Evolutionary conservation across 2,113 vertebrate genomes (phyloP), one percentile per base, ranked within the genome.

Genomic region (Siphamia tubifer): DNA sequence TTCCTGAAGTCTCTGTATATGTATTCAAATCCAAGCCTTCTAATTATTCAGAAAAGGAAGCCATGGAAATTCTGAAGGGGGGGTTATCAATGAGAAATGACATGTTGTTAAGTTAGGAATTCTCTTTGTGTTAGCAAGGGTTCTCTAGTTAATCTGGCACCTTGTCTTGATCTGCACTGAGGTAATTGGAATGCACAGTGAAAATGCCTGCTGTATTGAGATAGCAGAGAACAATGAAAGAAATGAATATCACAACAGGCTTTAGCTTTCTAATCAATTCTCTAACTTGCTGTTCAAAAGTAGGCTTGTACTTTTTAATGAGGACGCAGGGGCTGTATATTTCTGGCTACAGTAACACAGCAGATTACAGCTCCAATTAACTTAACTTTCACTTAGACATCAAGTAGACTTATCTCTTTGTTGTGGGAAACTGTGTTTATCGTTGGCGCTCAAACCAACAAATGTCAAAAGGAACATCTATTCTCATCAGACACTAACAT

Each of bases 101-200:
- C 83, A 90, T 89, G 81, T 86, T 90, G 87, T 91, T 92, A 89
- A 90, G 87, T 92, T 92, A 92, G 79, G 75, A 86, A 92, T 92
- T 93, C 91, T 90, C 91, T 93, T 92, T 92, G 90, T 91, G 89
- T 89, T 90, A 86, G 86, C 81, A 74, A 79, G 84, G 77, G 83
- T 92, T 89, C 86, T 90, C 80, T 83, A 78, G 87, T 91, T 91
- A 90, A 90, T 92, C 72, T 89, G 71, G 74, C 86, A 90, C 83
- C 75, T 89, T 89, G n/a, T 86, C 87, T 91, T 90, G 84, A 90
- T 92, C 90, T 87, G 76, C 81, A 73, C 72, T 72, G 75, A 85
- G 67, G 88, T 89, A 90, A 88, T 87, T 90, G 86, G 82, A 88
- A 90, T 82, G 88, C 81, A 64, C 71, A 55, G 73, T 44, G 72